Evolutionary conservation across 2,888 invertebrate genomes (phyloP), one percentile per base, ranked within the genome.

Genomic region (Campoplex nolae): DNA sequence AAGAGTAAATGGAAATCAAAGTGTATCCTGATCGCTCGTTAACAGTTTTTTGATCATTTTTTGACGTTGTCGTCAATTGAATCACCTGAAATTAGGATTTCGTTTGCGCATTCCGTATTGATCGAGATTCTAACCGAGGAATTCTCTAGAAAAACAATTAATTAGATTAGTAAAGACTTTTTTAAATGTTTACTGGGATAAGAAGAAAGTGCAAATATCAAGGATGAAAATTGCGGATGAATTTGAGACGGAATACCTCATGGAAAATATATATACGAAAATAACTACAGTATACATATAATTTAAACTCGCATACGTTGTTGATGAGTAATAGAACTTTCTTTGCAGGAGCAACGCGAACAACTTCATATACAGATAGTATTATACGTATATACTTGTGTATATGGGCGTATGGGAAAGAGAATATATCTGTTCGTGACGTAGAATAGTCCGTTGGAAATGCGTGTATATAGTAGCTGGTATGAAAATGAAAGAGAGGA

Each of bases 401-500:
- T 48, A 11, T 51, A 28, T 13, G 62, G 32, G 32, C 32, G 7
- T 32, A 16, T 16, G 16, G 13, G 11, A 32, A 62, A 62, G 62
- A 4, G 32, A 62, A 56, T 65, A 62, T 62, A 32, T 73, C 13
- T 32, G 8, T 28, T 45, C 1, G 45, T 3, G 6, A 32, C 11
- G 71, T 4, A 62, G 28, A 13, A 62, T 32, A 62, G 32, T 32
- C 56, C 54, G 62, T 18, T 32, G 84, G 48, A 80, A 76, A 76
- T 62, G 70, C 75, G 70, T 54, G 28, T 48, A 38, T 38, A 6
- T 38, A 38, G 38, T 1, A 38, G 70, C 42, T 45, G 8, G 13
- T 51, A 74, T 70, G 75, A 71, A 80, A 70, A 62, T 58, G 56
- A 51, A 77, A 67, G 48, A 74, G 51, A 13, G 56, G 23, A 23